A percentile compares a stretch with the other conserved stretches of the same genome.
Conservation (phyloP, 2,113 vertebrate genomes). For the Orycteropus afer region DNA sequence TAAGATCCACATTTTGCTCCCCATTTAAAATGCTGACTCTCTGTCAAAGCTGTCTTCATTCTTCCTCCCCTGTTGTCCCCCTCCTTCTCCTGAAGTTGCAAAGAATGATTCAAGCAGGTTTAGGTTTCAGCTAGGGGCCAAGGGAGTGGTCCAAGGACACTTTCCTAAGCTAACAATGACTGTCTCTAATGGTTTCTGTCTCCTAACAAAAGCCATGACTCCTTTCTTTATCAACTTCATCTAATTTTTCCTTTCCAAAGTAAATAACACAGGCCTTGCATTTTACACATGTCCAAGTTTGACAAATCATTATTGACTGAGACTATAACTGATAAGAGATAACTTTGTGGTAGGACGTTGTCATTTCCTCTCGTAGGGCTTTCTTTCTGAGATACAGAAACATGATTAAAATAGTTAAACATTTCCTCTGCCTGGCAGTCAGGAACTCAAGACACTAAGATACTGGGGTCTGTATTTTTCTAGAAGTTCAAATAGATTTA, state of each 20-base stretch:
- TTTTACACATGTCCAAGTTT: slow-evolving; percentile 71
- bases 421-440: slow-evolving; percentile 78
- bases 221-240: slow-evolving; percentile 75
- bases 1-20: slow-evolving; percentile 43
- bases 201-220: slow-evolving; percentile 82
- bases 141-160: slow-evolving; percentile 67
- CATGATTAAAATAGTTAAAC: slow-evolving; percentile 69
- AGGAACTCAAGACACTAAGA: slow-evolving; percentile 72
- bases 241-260: slow-evolving; percentile 80
- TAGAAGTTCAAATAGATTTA: slow-evolving; percentile 69
- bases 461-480: slow-evolving; percentile 72
- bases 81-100: slow-evolving; percentile 49
- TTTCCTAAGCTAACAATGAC: slow-evolving; percentile 75
- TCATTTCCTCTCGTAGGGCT: slow-evolving; percentile 68
- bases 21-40: slow-evolving; percentile 51
- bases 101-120: slow-evolving; percentile 66
- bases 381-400: slow-evolving; percentile 67
- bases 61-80: not conserved
- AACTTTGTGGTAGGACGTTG: slow-evolving; percentile 57
- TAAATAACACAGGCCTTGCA: slow-evolving; percentile 69
- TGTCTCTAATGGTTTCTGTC: slow-evolving; percentile 75
- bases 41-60: slow-evolving; percentile 46
- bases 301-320: slow-evolving; percentile 80
- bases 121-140: slow-evolving; percentile 61
- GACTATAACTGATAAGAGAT: slow-evolving; percentile 67